Evolutionary conservation across 2,113 vertebrate species (phyloP), one percentile per base, ranked within the genome.

Genomic region (Nannobrachium achirus): DNA sequence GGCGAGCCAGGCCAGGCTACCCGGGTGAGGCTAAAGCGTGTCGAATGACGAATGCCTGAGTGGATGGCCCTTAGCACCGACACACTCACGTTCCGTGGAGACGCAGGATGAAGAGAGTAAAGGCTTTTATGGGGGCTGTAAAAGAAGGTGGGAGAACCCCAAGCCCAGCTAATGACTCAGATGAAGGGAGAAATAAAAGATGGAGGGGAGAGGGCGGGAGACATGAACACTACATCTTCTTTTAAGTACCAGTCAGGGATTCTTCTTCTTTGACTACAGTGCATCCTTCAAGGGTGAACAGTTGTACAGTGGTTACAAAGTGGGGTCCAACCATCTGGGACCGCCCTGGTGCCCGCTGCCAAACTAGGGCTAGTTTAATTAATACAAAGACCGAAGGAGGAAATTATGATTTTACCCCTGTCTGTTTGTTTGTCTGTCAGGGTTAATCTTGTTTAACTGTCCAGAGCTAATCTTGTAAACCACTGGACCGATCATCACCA

Each of bases 41-140:
- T 3, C 7, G 40, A n/a, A 49, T 85, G 73, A 89, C 64, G 79
- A 74, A 83, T 80, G 71, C 63, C 13, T 68, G 1, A 38, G 66
- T 50, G 52, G 25, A 45, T 3, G 13, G 38, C 56, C 70, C 72
- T 88, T 73, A 78, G 77, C 73, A 65, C 66, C 51, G 74, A 66
- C 1, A 20, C 55, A 25, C 48, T 66, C 40, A 1, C 16, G 1
- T 63, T 86, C 71, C 64, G 52, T 33, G 66, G 77, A 75, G 75
- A 64, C 64, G 66, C 69, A 56, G 61, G 64, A 71, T 71, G 79
- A 76, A 71, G 71, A 75, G 80, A 75, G 69, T 39, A 10, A 33
- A 71, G 59, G 80, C 76, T 87, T 86, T 90, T 86, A 86, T 87
- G 77, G 77, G 80, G 75, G 78, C 74, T 56, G 76, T 84, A 79